phyloP scores from a whole-genome alignment of 2,113 vertebrate genomes.

The Philantomba maxwellii region DNA sequence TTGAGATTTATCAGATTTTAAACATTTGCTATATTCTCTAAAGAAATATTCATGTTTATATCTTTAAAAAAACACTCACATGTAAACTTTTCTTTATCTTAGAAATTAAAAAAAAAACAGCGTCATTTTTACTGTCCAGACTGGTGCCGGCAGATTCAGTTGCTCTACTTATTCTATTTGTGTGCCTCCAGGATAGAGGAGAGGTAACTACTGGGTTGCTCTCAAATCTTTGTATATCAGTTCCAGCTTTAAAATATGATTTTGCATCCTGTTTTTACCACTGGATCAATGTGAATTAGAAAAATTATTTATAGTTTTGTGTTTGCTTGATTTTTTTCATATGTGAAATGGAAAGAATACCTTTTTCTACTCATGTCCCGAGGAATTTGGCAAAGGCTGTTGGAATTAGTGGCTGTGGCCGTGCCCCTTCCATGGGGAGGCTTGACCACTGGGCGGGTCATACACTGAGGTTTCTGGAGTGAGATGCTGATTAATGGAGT shows the following conservation, averaged over 20 bases:
- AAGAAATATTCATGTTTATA: not conserved
- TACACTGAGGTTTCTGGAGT: not conserved
- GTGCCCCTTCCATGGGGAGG: not conserved
- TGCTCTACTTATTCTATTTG: not conserved
- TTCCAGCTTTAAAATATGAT: not conserved
- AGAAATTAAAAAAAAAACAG: not conserved
- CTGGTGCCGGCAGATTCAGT: not conserved
- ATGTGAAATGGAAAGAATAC: not conserved
- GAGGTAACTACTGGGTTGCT: not conserved
- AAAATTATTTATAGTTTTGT: not conserved
- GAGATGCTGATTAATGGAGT: not conserved
- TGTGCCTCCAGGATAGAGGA: not conserved
- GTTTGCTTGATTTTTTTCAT: not conserved
- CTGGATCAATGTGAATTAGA: not conserved
- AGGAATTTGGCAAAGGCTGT: not conserved
- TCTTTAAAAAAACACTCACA: not conserved
- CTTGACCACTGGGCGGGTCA: not conserved
- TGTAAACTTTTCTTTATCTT: not conserved
- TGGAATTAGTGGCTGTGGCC: not conserved
- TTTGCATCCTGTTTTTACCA: not conserved
- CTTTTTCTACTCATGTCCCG: not conserved
- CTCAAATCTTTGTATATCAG: not conserved
- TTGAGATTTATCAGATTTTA: not conserved
- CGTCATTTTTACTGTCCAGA: not conserved
- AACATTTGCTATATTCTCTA: not conserved